Percentiles rank a stretch among this genome's conserved stretches.
Conservation (phyloP, 2,113 vertebrate species). For the Crotalus viridis region DNA sequence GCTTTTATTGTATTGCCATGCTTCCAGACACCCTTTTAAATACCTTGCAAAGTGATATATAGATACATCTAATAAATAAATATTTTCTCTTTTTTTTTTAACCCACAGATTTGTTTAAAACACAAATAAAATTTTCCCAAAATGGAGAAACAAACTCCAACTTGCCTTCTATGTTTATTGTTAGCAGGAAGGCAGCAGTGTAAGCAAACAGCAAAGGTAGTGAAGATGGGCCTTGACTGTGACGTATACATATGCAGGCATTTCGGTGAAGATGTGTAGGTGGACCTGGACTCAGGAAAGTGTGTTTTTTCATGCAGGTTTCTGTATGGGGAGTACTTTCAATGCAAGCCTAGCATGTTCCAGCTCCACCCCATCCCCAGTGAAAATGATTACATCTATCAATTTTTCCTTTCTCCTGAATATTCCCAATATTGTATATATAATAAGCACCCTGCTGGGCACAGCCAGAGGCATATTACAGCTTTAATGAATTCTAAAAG, state of each 20-base stretch:
- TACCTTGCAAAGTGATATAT: neutral
- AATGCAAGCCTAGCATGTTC: neutral
- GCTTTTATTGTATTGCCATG: neutral
- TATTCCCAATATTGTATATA: neutral
- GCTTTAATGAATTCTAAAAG: neutral
- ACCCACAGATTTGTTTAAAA: neutral
- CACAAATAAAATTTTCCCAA: neutral
- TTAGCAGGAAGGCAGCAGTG: neutral
- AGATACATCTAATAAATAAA: neutral
- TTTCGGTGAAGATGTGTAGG: neutral
- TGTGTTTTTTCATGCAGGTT: neutral
- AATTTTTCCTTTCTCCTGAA: neutral
- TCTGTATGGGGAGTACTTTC: neutral
- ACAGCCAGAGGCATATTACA: neutral
- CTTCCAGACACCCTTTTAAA: neutral
- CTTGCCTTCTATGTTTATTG: neutral
- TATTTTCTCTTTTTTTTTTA: neutral
- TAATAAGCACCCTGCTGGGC: neutral
- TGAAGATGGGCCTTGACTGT: neutral
- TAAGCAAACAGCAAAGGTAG: neutral
- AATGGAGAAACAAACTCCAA: neutral
- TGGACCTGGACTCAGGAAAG: neutral
- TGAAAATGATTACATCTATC: neutral
- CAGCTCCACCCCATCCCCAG: neutral
- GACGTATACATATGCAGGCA: neutral